A percentile compares a stretch with the other conserved stretches of the same genome.
phyloP scores from a whole-genome alignment of 2,888 invertebrate species.

The Euplagia quadripunctaria region DNA sequence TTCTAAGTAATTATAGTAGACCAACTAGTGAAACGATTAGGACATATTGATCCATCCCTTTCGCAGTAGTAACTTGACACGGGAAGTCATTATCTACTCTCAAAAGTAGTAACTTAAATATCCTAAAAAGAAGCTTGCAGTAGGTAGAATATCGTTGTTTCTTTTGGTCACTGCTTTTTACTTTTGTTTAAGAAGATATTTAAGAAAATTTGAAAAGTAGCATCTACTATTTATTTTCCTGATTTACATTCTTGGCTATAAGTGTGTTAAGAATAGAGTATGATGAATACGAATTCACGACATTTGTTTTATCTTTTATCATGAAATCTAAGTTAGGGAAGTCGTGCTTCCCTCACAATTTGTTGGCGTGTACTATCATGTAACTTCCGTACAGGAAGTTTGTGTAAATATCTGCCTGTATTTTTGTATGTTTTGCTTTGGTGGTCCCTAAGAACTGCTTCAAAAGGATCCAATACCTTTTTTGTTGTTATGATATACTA shows the following conservation, averaged over 20 bases:
- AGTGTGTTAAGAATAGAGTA: neutral
- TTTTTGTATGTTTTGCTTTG: too few species aligned
- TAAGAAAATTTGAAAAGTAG: neutral
- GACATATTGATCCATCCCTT: too few species aligned
- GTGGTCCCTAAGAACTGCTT: too few species aligned
- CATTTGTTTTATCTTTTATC: neutral
- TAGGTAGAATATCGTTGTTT: neutral
- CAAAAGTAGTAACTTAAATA: neutral
- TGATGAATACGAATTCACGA: neutral
- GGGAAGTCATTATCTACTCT: too few species aligned
- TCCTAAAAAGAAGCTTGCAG: neutral
- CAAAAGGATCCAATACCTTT: too few species aligned
- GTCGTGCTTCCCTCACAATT: neutral
- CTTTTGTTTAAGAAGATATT: too few species aligned
- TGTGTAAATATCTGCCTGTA: too few species aligned
- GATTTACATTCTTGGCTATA: neutral
- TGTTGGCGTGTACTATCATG: neutral
- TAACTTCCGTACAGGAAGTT: neutral
- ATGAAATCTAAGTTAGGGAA: neutral
- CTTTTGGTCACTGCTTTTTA: neutral
- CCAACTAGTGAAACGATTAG: too few species aligned
- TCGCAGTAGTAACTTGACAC: too few species aligned
- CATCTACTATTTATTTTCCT: neutral
- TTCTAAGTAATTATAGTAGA: too few species aligned
- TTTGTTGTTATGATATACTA: too few species aligned